Evolutionary conservation across 1,140 invertebrate genomes (phyloP), one percentile per base, ranked within the genome.

Genomic region (Melitaea cinxia): DNA sequence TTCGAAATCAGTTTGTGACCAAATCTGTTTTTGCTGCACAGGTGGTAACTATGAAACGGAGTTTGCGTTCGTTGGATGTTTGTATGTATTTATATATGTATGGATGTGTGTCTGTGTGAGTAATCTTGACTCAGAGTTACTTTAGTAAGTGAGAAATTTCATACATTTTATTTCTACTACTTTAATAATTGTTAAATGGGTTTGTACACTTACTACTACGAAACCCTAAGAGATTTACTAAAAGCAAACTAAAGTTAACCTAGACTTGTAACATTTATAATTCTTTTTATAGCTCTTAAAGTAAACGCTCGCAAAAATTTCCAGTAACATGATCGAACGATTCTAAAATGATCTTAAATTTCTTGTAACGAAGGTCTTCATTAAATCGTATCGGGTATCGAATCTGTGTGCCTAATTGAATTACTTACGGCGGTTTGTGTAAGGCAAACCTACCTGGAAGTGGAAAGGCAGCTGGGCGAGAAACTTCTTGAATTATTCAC

Each of bases 401-500:
- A 60, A 66, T 55, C 52, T 39, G 39, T 49, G 57, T 60, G 42
- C 45, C 39, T 58, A 60, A 66, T 66, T 66, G 35, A 66, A 66
- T 66, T 66, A 60, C 61, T 64, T 62, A 64, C 49, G 35, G n/a
- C 61, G 26, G 47, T 58, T 59, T 37, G 63, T 53, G 45, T 58
- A 65, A 26, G 19, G 49, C 60, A 62, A 54, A 60, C 30, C 65
- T 47, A 60, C 57, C 57, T 60, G 52, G 39, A 60, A 60, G 65
- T 23, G 47, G 57, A 45, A 54, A 50, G 39, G 35, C 56, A 39
- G 39, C 55, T 58, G 28, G 60, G 57, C 52, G 39, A 23, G 61
- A 60, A 66, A 66, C 56, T 66, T 66, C 49, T 60, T 66, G 57
- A 66, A 66, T 66, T 60, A 66, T 66, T 66, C 47, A 66, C 56